Evolutionary conservation across 2,113 vertebrate genomes (phyloP).

Genomic region (Salvelinus fontinalis): DNA sequence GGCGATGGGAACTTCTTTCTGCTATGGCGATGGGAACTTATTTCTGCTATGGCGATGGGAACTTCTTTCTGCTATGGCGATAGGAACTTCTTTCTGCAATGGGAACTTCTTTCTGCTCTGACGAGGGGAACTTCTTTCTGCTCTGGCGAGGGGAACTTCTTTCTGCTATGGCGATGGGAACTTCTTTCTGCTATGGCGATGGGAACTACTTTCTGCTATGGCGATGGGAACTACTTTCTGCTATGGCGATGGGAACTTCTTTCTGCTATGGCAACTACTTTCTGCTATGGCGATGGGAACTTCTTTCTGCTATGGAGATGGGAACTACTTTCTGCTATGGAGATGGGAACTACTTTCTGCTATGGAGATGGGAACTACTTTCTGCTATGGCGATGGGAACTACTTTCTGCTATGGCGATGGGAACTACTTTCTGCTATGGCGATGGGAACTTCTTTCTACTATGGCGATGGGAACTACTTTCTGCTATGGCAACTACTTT

Average conservation of each 20-base stretch:
- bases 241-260: not conserved
- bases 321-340: slow-evolving; percentile 1
- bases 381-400: not conserved
- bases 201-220: not conserved
- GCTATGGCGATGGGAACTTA: not conserved
- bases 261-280: slow-evolving; percentile 1
- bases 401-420: not conserved
- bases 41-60: not conserved
- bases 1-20: not conserved
- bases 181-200: not conserved
- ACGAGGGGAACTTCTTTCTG: not conserved
- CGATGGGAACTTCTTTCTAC: too few relatives aligned
- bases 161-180: not conserved
- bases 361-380: not conserved
- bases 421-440: not conserved
- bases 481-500: not conserved
- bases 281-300: not conserved
- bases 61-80: not conserved
- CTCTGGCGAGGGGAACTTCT: too few relatives aligned
- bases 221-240: too few relatives aligned
- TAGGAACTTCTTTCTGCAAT: not conserved
- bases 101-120: not conserved
- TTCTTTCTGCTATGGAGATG: not conserved
- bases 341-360: too few relatives aligned
- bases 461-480: too few relatives aligned